Base-by-base conservation (phyloP, 2,797 vertebrate species). In the Anabas testudineus region DNA sequence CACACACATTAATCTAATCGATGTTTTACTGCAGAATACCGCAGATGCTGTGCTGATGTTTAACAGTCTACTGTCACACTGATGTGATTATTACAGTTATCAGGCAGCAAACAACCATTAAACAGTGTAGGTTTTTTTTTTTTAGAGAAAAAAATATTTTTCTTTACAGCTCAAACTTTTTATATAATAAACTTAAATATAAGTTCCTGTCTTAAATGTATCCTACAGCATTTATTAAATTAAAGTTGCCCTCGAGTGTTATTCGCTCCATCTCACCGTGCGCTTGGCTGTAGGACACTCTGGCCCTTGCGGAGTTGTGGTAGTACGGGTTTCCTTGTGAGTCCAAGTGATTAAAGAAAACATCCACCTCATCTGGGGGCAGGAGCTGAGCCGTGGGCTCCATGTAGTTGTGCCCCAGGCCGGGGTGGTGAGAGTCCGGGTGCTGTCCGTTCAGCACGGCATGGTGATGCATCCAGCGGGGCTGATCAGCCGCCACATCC, bases 401-500 rank as follows among this genome's bases (percentile, higher is more conserved):
- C 95, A 97, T 96, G 88, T 97, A 99, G 91, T 94, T 96, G 78
- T 97, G 97, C 30, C 95, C 91, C 90, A 98, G 92, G 71, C 95
- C 94, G 24, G 94, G 95, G 54, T 97, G 96, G 86, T 96, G 95
- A 28, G 94, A 89, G 79, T 97, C 95, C 55, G 96, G 94, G 91
- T 98, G 97, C 82, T 97, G 96, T 56, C 95, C 95, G 70, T 97
- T 97, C 71, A 98, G 93, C 67, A 97, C 93, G 34, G 96, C 94
- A 65, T 96, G 96, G 81, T 97, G 97, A 71, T 97, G 97, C 96
- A 99, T 96, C 98, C 98, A 99, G 71, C 97, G 95, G 54, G 96
- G 95, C 93, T 97, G 97, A 74, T 99, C 98, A 0, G 96, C 92
- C 51, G 96, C 94, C 80, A 93, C 84, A 63, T 94, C 94, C 94